phyloP scores from a whole-genome alignment of 2,888 invertebrate species.

The Melanotus villosus region DNA sequence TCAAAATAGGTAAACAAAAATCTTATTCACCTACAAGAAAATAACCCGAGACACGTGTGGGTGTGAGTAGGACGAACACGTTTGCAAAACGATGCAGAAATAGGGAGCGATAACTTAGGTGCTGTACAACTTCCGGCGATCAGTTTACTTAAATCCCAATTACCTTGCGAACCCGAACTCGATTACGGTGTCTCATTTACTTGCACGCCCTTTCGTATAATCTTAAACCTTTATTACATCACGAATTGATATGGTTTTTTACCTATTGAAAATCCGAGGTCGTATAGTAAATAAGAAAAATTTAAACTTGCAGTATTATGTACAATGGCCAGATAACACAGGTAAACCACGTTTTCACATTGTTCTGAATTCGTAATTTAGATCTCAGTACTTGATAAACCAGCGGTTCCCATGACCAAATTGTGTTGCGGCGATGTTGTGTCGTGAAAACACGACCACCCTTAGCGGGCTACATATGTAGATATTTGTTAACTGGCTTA shows the following conservation, averaged over 20 bases:
- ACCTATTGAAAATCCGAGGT: too few species aligned
- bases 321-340: not conserved
- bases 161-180: conserved; percentile 1
- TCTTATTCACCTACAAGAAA: too few species aligned
- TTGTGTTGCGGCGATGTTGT: conserved; percentile 15
- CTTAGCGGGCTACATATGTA: conserved; percentile 3
- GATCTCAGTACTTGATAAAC: conserved; percentile 16
- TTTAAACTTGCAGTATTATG: too few species aligned
- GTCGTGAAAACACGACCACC: conserved; percentile 22
- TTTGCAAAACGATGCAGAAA: conserved; percentile 5
- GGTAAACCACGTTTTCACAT: conserved; percentile 7
- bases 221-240: not conserved
- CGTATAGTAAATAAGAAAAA: too few species aligned
- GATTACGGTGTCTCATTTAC: not conserved
- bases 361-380: conserved; percentile 20
- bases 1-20: too few species aligned
- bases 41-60: not conserved
- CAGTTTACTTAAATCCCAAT: conserved; percentile 18
- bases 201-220: not conserved
- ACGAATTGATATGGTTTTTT: not conserved
- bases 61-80: conserved; percentile 8
- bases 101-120: conserved; percentile 24
- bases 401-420: conserved; percentile 17
- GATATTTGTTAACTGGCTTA: not conserved
- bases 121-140: conserved; percentile 24